Base-by-base conservation (phyloP, 2,888 invertebrate species). In the Encarsia formosa region DNA sequence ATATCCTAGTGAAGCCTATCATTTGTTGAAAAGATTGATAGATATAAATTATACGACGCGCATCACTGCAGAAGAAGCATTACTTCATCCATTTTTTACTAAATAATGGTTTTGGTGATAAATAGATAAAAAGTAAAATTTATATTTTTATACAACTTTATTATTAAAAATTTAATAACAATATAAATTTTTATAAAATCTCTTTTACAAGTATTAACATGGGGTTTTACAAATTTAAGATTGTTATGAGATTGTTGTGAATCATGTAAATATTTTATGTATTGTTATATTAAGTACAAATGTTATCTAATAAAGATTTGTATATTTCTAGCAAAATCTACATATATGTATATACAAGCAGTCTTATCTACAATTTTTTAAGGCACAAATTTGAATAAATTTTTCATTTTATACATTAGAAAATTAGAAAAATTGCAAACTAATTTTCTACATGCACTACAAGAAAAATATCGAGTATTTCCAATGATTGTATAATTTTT, bases 1-100 rank as follows among this genome's bases (percentile, higher is more conserved):
- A 38, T 87, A 84, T 74, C 88, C 90, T 19, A 79, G 81, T 63
- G 77, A 81, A 57, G 91, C 90, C 1, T 91, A 85, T 75, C 81
- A 87, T 66, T 78, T 93, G 59, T 78, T 90, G 50, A 75, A 77
- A 59, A 79, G 79, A 45, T 78, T 93, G 62, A 76, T 93, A 62
- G 88, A 88, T 70, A 79, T 89, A n/a, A 83, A 89, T 78, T 88
- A 89, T n/a, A 77, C 79, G 64, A 79, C 80, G 26, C 81, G 92
- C 62, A 81, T 86, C 57, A 80, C 85, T 9, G 92, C 92, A 24
- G 80, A 79, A 16, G 80, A 82, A 52, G 91, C 92, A 35, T 77
- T 92, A 24, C 70, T 75, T 35, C 91, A 92, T 79, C 83, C 87
- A 43, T 92, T 90, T 76, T 79, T 91, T 4, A 67, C 63, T 51